Percentiles rank a stretch among this genome's conserved stretches.
phyloP scores from a whole-genome alignment of 2,113 vertebrate species.

The Myiagra hebetior region DNA sequence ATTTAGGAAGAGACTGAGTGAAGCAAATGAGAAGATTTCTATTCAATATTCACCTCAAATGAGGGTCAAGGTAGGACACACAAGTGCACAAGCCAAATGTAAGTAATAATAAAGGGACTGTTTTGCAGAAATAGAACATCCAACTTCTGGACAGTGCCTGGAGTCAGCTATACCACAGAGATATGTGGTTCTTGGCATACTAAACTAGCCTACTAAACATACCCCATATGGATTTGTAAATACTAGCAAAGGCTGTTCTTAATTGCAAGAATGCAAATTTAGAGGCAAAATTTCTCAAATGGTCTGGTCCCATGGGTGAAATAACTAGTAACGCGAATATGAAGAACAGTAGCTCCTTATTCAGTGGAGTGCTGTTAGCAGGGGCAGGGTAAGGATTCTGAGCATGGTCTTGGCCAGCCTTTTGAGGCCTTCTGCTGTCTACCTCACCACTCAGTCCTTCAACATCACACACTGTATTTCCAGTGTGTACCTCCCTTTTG shows the following conservation, averaged over 20 bases:
- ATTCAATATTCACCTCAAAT: neutral
- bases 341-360: neutral
- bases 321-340: neutral
- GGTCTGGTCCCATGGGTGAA: neutral
- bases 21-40: neutral
- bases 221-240: neutral
- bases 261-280: slow-evolving; percentile 4
- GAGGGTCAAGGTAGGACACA: neutral
- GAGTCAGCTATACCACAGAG: neutral
- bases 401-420: neutral
- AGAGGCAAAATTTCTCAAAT: neutral
- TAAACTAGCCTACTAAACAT: neutral
- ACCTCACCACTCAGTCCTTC: neutral
- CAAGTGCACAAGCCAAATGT: neutral
- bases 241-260: neutral
- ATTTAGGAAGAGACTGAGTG: neutral
- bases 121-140: neutral
- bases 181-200: neutral
- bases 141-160: neutral
- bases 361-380: neutral
- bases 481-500: neutral
- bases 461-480: neutral
- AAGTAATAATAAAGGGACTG: neutral
- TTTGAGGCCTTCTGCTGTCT: neutral
- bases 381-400: neutral